Evolutionary conservation across 1,140 invertebrate genomes (phyloP).

Genomic region (Chrysomallon squamiferum): DNA sequence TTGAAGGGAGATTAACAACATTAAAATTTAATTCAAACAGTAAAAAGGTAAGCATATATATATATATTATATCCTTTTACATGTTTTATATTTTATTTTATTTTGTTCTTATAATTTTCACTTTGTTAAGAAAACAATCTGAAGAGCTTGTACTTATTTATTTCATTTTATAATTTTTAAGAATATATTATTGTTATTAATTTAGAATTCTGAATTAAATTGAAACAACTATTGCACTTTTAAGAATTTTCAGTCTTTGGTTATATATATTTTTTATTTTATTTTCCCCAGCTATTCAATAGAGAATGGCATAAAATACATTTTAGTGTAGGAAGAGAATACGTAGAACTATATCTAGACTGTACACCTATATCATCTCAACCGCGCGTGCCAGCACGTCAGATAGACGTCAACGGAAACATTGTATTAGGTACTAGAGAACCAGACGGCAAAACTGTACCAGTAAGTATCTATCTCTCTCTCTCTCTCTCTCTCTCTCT

Average conservation of each 20-base stretch:
- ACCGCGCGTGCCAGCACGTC: conserved; percentile 67
- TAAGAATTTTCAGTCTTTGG: too few species aligned
- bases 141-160: too few species aligned
- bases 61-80: neutral
- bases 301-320: conserved; percentile 83
- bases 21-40: conserved; percentile 67
- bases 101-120: too few species aligned
- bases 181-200: too few species aligned
- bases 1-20: conserved; percentile 70
- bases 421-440: conserved; percentile 69
- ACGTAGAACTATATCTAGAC: conserved; percentile 75
- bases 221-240: too few species aligned
- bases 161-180: too few species aligned
- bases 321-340: conserved; percentile 74
- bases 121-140: too few species aligned
- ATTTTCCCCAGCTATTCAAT: conserved; percentile 81
- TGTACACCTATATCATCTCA: conserved; percentile 67
- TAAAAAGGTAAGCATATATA: conserved; percentile 16
- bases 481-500: neutral
- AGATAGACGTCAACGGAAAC: conserved; percentile 73
- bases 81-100: too few species aligned
- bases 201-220: too few species aligned
- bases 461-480: conserved; percentile 66
- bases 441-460: conserved; percentile 67
- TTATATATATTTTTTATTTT: too few species aligned